Conservation (phyloP, 2,113 vertebrate species). For the Mirounga angustirostris region DNA sequence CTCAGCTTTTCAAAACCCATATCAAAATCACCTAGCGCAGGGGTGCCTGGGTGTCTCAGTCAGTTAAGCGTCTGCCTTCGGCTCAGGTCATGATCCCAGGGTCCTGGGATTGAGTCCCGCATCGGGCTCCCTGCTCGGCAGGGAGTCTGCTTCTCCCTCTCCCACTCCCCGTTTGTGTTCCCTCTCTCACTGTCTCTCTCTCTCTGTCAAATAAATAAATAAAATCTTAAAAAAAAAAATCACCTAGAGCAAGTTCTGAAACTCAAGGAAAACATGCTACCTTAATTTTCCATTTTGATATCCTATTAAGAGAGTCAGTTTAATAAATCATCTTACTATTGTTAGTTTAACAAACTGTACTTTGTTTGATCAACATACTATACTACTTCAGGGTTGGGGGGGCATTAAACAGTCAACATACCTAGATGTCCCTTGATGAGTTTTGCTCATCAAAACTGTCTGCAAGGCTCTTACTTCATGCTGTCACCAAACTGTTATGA, state of each 20-base stretch:
- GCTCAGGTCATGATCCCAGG: too few species aligned
- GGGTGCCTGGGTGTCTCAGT: too few species aligned
- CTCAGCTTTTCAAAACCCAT: not conserved
- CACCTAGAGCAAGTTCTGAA: not conserved
- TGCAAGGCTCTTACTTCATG: not conserved
- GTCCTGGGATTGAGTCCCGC: too few species aligned
- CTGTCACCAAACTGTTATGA: not conserved
- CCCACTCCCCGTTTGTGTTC: too few species aligned
- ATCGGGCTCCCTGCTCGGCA: too few species aligned
- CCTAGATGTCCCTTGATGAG: not conserved
- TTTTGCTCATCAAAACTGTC: not conserved
- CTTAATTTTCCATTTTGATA: not conserved
- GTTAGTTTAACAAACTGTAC: not conserved
- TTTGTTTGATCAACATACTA: not conserved
- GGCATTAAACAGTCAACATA: not conserved
- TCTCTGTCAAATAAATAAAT: too few species aligned
- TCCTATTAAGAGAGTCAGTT: not conserved
- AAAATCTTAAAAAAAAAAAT: too few species aligned
- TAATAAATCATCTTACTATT: not conserved
- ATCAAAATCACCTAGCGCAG: not conserved
- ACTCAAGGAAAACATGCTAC: not conserved
- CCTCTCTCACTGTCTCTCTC: too few species aligned
- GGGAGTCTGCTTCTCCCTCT: too few species aligned
- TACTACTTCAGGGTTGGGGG: not conserved
- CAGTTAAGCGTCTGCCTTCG: too few species aligned